phyloP scores from a whole-genome alignment of 2,888 invertebrate species.

The Nephrotoma flavescens region DNA sequence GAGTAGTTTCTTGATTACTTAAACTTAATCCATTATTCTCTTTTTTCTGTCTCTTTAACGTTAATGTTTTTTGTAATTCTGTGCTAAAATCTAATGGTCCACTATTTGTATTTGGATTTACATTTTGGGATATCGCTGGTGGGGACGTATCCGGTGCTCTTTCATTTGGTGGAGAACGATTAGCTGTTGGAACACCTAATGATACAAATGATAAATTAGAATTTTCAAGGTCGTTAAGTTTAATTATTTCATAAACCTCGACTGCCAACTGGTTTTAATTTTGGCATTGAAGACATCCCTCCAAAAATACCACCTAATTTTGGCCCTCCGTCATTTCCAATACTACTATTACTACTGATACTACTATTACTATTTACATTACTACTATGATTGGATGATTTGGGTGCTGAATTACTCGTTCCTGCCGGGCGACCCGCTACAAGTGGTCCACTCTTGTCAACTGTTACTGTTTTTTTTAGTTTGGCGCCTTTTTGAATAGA shows the following conservation, averaged over 20 bases:
- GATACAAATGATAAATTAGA: not conserved
- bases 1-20: conserved; percentile 27
- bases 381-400: conserved; percentile 22
- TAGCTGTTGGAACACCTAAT: conserved; percentile 11
- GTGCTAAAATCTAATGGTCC: conserved; percentile 28
- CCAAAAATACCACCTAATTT: conserved; percentile 31
- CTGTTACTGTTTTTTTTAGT: conserved; percentile 75
- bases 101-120: conserved; percentile 15
- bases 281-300: conserved; percentile 30
- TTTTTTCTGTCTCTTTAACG: conserved; percentile 29
- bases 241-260: conserved; percentile 16
- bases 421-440: conserved; percentile 44
- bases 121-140: conserved; percentile 11
- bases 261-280: conserved; percentile 30
- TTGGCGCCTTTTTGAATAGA: conserved; percentile 71
- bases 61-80: conserved; percentile 31
- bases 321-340: conserved; percentile 23
- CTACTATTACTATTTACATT: conserved; percentile 27
- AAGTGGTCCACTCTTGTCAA: conserved; percentile 75
- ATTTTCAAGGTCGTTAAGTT: not conserved
- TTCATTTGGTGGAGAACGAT: conserved; percentile 12
- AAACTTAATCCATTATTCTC: conserved; percentile 14
- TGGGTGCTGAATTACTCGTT: conserved; percentile 20
- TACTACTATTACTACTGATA: conserved; percentile 21
- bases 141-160: not conserved